phyloP scores from a whole-genome alignment of 2,797 vertebrate genomes.

The Enteromius thamalakanensis region DNA sequence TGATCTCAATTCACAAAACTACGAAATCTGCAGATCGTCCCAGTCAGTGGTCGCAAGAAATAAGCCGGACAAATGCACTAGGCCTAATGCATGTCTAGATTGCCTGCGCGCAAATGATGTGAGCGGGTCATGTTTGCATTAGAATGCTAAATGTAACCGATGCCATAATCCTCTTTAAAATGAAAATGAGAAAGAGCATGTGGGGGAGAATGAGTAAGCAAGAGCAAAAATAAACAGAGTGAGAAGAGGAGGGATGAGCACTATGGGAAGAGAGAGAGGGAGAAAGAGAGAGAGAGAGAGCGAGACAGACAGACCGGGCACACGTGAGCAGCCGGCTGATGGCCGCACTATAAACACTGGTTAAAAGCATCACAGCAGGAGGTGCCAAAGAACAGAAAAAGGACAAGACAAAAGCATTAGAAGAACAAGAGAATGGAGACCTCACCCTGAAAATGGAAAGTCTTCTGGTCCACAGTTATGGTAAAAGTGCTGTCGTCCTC shows the following conservation, averaged over 20 bases:
- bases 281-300: conserved; percentile 31
- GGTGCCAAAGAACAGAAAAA: conserved; percentile 24
- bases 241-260: conserved; percentile 15
- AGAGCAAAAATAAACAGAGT: conserved; percentile 30
- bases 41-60: conserved; percentile 21
- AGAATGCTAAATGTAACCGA: conserved; percentile 51
- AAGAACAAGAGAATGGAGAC: conserved; percentile 52
- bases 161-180: conserved; percentile 51
- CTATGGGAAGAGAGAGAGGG: conserved; percentile 23
- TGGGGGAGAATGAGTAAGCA: conserved; percentile 27
- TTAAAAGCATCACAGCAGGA: conserved; percentile 11
- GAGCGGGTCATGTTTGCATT: conserved; percentile 52
- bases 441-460: conserved; percentile 99
- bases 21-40: conserved; percentile 5
- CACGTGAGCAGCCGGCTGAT: conserved; percentile 45
- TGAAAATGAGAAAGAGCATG: conserved; percentile 35
- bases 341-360: conserved; percentile 30
- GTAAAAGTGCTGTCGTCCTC: conserved; percentile 99
- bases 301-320: conserved; percentile 18
- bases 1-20: conserved; percentile 34
- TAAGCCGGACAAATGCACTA: conserved; percentile 41
- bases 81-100: conserved; percentile 30
- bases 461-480: conserved; percentile 99
- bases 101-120: conserved; percentile 46
- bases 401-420: neutral